A percentile compares a stretch with the other conserved stretches of the same genome.
phyloP scores from a whole-genome alignment of 1,140 invertebrate species.

The Cotesia typhae region DNA sequence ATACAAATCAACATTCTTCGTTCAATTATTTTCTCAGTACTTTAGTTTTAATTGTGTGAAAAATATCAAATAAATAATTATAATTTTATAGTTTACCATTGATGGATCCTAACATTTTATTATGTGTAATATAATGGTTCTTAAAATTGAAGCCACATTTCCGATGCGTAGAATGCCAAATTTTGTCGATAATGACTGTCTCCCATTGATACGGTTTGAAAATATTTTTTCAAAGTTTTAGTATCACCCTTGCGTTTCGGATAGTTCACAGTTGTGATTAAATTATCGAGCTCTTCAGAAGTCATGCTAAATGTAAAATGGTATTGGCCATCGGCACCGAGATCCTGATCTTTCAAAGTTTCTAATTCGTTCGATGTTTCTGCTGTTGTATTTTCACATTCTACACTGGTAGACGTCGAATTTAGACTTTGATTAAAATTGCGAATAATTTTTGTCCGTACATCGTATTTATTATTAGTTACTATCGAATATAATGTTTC shows the following conservation, averaged over 20 bases:
- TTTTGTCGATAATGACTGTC: slow-evolving; percentile 28
- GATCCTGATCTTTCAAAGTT: not conserved
- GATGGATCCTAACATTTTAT: slow-evolving; percentile 28
- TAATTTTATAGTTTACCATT: slow-evolving; percentile 6
- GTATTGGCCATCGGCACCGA: not conserved
- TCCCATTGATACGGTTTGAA: slow-evolving; percentile 24
- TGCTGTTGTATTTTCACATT: not conserved
- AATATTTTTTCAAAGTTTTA: not conserved
- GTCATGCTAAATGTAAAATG: not conserved
- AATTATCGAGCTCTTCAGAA: not conserved
- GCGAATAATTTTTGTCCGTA: not conserved
- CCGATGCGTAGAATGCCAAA: slow-evolving; percentile 26
- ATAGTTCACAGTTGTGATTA: not conserved
- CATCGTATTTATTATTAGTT: not conserved
- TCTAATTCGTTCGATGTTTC: not conserved
- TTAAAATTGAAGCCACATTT: slow-evolving; percentile 31
- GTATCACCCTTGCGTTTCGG: not conserved
- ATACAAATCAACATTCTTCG: no score
- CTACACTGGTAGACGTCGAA: not conserved
- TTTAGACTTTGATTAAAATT: no score
- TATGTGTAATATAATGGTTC: slow-evolving; percentile 31
- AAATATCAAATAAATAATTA: not conserved
- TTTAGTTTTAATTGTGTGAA: not conserved
- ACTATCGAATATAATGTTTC: not conserved
- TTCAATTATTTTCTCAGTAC: no score